Evolutionary conservation across 2,888 invertebrate genomes (phyloP).

Genomic region (Smittia sp.): DNA sequence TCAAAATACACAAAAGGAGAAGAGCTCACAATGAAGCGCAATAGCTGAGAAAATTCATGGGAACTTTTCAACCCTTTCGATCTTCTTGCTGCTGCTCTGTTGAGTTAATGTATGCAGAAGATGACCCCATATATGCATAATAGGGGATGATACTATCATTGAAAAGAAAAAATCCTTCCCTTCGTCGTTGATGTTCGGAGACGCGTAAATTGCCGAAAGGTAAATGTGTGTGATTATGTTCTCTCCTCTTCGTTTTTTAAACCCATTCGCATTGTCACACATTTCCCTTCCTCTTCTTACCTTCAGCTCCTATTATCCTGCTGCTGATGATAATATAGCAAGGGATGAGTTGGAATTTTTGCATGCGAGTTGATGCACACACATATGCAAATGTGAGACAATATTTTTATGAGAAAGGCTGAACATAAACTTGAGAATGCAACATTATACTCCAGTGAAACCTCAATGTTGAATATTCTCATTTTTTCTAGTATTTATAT

Average conservation of each 20-base stretch:
- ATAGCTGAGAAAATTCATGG: constrained; percentile 37
- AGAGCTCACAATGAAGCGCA: constrained; percentile 31
- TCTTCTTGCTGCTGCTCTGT: neutral
- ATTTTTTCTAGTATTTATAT: neutral
- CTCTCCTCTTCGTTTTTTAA: neutral
- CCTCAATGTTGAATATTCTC: neutral
- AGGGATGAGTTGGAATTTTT: constrained; percentile 37
- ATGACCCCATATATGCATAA: constrained; percentile 39
- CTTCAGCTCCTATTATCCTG: constrained; percentile 8
- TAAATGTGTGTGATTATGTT: constrained; percentile 22
- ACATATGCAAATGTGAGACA: constrained; percentile 14
- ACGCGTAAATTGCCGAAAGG: constrained; percentile 39
- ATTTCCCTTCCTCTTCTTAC: constrained; percentile 34
- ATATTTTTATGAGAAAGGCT: neutral
- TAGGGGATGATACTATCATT: constrained; percentile 41
- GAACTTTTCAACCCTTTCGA: constrained; percentile 34
- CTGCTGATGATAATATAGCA: constrained; percentile 27
- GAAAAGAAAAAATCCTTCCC: constrained; percentile 10
- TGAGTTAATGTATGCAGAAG: constrained; percentile 41
- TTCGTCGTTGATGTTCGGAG: constrained; percentile 1
- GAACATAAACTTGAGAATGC: neutral
- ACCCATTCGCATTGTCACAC: constrained; percentile 18
- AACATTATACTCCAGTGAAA: neutral
- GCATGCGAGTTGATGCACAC: constrained; percentile 31
- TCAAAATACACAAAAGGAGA: constrained; percentile 29